Conservation (phyloP, 2,888 invertebrate species). For the Colletes collaris region DNA sequence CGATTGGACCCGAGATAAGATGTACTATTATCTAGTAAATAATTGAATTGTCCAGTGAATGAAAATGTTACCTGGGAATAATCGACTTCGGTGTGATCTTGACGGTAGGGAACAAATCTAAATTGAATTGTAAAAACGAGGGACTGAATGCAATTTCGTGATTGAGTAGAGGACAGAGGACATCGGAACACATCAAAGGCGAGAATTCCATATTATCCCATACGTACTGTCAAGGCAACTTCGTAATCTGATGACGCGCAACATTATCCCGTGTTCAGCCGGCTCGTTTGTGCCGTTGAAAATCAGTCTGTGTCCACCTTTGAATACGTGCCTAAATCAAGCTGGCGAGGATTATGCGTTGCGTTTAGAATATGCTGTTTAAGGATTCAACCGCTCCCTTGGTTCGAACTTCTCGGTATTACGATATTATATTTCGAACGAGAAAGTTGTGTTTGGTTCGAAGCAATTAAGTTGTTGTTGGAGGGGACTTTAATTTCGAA, state of each 20-base stretch:
- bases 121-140: not conserved
- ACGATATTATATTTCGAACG: constrained; percentile 14
- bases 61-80: no score
- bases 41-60: no score
- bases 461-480: no score
- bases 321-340: constrained; percentile 50
- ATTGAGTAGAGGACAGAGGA: constrained; percentile 4
- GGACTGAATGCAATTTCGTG: constrained; percentile 6
- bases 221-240: constrained; percentile 33
- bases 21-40: no score
- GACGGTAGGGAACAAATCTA: no score
- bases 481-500: no score
- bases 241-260: constrained; percentile 44
- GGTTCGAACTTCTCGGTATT: not conserved
- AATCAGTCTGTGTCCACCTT: constrained; percentile 36
- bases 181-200: constrained; percentile 35
- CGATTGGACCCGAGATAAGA: no score
- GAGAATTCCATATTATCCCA: constrained; percentile 19
- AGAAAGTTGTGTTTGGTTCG: constrained; percentile 10
- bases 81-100: no score
- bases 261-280: constrained; percentile 41
- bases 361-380: constrained; percentile 35
- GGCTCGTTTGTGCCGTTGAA: constrained; percentile 39
- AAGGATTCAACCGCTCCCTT: not conserved
- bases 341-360: constrained; percentile 37